A percentile compares a stretch with the other conserved stretches of the same genome.
Evolutionary conservation across 2,113 vertebrate species (phyloP).

Genomic region (Gracilinanus agilis): DNA sequence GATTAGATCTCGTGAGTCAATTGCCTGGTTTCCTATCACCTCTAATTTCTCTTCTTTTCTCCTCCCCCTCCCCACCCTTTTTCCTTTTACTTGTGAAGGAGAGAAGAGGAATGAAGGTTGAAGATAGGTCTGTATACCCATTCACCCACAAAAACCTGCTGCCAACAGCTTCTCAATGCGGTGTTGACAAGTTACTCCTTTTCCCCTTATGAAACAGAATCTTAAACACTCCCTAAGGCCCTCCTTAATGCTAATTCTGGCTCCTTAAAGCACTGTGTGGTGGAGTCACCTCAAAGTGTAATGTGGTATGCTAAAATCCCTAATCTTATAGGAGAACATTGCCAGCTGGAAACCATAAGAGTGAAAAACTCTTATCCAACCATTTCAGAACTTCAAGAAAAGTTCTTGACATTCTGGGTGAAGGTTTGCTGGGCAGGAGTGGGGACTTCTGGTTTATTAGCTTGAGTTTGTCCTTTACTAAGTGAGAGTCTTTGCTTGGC

Average conservation of each 20-base stretch:
- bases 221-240: neutral
- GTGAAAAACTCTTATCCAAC: neutral
- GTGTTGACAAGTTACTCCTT: neutral
- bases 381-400: neutral
- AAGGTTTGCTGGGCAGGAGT: constrained; percentile 8
- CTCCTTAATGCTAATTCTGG: neutral
- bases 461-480: constrained; percentile 50
- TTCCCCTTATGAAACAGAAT: neutral
- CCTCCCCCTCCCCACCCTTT: neutral
- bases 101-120: neutral
- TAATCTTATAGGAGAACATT: constrained; percentile 21
- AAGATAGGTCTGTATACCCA: neutral
- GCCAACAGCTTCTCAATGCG: neutral
- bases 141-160: neutral
- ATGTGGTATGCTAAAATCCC: neutral
- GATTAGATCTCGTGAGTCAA: neutral
- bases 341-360: neutral
- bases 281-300: neutral
- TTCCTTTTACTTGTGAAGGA: neutral
- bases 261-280: constrained; percentile 6
- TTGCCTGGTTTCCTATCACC: neutral
- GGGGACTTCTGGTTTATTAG: constrained; percentile 33
- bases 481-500: constrained; percentile 34
- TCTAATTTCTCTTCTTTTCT: constrained; percentile 17
- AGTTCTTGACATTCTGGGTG: constrained; percentile 22